These are phyloP conservation scores for Graptemys geographica DNA, from an alignment of 2,797 vertebrate genomes.

Conservation along the genomic window DNA sequence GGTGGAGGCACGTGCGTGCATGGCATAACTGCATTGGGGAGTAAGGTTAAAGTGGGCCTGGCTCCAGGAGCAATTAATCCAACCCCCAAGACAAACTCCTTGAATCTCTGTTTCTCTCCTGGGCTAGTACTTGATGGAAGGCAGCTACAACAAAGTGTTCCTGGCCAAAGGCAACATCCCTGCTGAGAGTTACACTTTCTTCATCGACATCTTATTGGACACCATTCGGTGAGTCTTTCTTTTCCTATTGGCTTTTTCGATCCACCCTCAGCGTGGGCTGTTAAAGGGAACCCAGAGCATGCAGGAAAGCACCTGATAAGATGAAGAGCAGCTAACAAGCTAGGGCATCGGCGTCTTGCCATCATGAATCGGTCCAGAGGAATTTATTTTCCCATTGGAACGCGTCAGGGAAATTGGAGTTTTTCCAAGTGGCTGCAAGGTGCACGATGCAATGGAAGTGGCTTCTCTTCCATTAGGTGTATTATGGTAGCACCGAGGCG, in stretches of 20 bases:
- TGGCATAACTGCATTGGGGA: neutral
- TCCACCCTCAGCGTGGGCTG: neutral
- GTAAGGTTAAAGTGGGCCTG: neutral
- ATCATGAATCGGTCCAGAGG: neutral
- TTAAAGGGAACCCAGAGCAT: neutral
- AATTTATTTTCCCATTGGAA: neutral
- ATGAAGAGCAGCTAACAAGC: neutral
- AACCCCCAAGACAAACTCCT: neutral
- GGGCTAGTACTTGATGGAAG: constrained; percentile 94
- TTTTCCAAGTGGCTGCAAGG: too few species aligned
- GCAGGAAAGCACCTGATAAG: neutral
- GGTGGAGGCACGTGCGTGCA: neutral
- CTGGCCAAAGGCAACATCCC: constrained; percentile 97
- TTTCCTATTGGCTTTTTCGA: neutral
- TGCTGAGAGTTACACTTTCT: constrained; percentile 95
- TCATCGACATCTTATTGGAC: constrained; percentile 96
- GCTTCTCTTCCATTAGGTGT: neutral
- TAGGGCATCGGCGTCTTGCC: neutral
- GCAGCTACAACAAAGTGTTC: constrained; percentile 98
- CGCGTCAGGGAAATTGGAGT: too few species aligned
- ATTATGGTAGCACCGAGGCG: neutral
- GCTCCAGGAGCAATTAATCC: neutral
- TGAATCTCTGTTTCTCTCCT: neutral
- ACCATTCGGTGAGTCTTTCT: constrained; percentile 89
- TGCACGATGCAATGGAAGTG: neutral